phyloP scores from a whole-genome alignment of 2,113 vertebrate species.

The Ploceus nigricollis region DNA sequence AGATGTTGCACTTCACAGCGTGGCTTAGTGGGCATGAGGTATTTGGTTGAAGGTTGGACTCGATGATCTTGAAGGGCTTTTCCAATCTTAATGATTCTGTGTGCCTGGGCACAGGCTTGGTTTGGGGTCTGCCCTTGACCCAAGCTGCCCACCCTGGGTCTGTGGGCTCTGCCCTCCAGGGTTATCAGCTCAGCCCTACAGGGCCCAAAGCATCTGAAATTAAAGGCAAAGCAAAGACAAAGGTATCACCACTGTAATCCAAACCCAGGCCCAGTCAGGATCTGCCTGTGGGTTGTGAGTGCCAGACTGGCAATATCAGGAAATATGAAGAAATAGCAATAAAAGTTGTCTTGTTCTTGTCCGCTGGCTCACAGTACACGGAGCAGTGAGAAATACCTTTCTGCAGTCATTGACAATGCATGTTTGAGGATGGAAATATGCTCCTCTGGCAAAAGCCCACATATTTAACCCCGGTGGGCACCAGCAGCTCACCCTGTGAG shows the following conservation, averaged over 20 bases:
- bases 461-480: background rate
- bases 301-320: constrained; percentile 46
- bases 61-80: background rate
- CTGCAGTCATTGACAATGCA: background rate
- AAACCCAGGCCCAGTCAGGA: background rate
- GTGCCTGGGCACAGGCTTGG: fast-evolving
- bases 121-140: background rate
- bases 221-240: background rate
- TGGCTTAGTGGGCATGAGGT: background rate
- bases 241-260: background rate
- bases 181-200: background rate
- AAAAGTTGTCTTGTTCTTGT: constrained; percentile 10
- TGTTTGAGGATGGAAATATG: constrained; percentile 2
- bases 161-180: background rate
- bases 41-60: background rate
- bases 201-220: background rate
- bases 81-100: background rate
- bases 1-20: background rate
- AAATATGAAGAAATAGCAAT: constrained; percentile 50
- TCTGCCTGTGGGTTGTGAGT: background rate
- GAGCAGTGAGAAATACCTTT: constrained; percentile 32
- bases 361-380: background rate
- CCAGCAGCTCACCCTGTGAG: background rate
- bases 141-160: background rate
- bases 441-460: constrained; percentile 6